Percentiles rank a stretch among this genome's conserved stretches.
These are phyloP conservation scores for Thinocorus orbignyianus DNA, from an alignment of 2,113 vertebrate species.

Conservation along the genomic window DNA sequence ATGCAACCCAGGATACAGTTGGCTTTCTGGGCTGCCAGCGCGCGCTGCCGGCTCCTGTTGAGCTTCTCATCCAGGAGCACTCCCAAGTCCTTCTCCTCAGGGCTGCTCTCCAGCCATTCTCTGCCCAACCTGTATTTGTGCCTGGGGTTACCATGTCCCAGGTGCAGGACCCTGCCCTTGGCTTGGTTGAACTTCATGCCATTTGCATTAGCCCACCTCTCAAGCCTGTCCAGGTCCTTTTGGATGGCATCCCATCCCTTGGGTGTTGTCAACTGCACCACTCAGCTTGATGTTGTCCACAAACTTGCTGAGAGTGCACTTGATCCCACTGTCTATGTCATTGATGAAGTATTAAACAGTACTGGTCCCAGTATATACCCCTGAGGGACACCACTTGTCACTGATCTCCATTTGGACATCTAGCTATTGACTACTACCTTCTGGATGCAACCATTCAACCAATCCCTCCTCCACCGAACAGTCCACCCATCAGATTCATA, in stretches of 20 bases:
- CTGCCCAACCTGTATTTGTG: background rate
- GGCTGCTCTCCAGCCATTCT: background rate
- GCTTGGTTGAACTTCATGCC: background rate
- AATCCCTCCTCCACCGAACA: background rate
- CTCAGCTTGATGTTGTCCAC: background rate
- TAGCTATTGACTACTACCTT: background rate
- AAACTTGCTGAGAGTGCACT: background rate
- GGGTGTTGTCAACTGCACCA: background rate
- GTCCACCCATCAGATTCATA: background rate
- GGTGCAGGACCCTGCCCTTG: background rate
- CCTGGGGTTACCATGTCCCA: background rate
- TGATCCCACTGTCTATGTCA: background rate
- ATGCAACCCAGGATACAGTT: background rate
- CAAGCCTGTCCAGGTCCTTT: background rate
- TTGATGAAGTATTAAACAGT: background rate
- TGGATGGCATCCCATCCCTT: background rate
- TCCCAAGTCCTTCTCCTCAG: background rate
- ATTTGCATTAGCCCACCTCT: background rate
- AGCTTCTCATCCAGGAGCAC: background rate
- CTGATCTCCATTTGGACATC: background rate
- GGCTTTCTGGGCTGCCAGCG: background rate
- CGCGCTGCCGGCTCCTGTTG: background rate
- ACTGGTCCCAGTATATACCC: background rate
- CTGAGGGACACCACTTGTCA: background rate
- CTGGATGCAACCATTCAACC: background rate